These are phyloP conservation scores for Leptinotarsa haldemani DNA, from an alignment of 2,888 invertebrate genomes.

Conservation along the genomic window DNA sequence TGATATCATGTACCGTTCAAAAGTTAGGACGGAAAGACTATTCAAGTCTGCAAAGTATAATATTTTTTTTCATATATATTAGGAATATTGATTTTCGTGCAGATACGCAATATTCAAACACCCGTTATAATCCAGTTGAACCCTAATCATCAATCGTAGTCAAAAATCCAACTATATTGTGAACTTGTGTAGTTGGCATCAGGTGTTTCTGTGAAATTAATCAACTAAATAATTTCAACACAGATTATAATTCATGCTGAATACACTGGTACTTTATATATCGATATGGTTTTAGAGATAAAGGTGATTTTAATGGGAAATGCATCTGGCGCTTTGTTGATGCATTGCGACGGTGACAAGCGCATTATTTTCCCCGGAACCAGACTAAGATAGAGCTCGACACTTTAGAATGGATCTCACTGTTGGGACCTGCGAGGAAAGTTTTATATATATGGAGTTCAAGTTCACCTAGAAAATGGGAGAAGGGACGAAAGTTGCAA, in stretches of 20 bases:
- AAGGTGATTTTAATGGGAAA: conserved; percentile 30
- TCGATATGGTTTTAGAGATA: conserved; percentile 29
- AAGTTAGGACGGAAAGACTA: too few relatives aligned
- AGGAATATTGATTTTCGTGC: too few relatives aligned
- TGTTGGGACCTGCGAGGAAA: neutral
- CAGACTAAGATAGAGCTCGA: conserved; percentile 7
- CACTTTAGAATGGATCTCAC: conserved; percentile 13
- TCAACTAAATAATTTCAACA: neutral
- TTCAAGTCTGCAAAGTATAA: too few relatives aligned
- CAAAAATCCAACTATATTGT: too few relatives aligned
- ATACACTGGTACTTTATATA: conserved; percentile 26
- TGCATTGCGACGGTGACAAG: conserved; percentile 24
- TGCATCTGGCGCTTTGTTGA: conserved; percentile 27
- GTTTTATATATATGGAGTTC: neutral
- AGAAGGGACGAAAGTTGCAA: too few relatives aligned
- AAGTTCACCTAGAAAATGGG: neutral
- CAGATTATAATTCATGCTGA: conserved; percentile 5
- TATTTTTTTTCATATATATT: too few relatives aligned
- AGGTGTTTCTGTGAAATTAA: neutral
- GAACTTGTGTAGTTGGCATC: neutral
- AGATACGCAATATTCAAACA: too few relatives aligned
- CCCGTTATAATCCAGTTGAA: too few relatives aligned
- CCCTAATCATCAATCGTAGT: too few relatives aligned
- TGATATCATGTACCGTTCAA: too few relatives aligned
- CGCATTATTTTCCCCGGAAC: neutral